Percentiles rank a stretch among this genome's conserved stretches.
Conservation (phyloP, 2,888 invertebrate genomes). For the Lathronympha strigana region DNA sequence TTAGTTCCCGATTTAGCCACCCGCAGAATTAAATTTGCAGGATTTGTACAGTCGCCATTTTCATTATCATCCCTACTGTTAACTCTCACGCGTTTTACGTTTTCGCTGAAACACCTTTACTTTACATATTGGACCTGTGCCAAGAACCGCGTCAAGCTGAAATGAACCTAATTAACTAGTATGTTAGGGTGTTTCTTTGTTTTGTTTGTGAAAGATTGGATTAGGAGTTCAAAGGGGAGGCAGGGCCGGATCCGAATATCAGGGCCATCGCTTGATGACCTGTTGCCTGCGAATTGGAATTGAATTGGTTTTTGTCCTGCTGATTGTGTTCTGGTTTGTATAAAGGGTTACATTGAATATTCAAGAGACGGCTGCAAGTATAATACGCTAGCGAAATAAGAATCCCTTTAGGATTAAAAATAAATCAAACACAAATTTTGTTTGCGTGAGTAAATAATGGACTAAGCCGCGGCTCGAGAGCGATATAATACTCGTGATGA, state of each 20-base stretch:
- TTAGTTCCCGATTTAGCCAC: constrained; percentile 34
- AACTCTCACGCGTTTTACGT: constrained; percentile 30
- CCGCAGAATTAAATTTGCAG: constrained; percentile 20
- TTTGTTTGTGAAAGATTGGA: constrained; percentile 21
- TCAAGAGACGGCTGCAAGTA: not conserved
- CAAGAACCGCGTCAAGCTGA: not conserved
- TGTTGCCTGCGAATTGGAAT: constrained; percentile 35
- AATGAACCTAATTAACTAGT: constrained; percentile 22
- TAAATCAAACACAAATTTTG: not conserved
- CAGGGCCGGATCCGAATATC: constrained; percentile 20
- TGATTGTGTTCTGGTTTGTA: constrained; percentile 5
- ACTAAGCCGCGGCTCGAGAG: too few relatives aligned
- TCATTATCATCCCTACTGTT: constrained; percentile 26
- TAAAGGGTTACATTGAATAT: constrained; percentile 16
- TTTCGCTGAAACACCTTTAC: constrained; percentile 38
- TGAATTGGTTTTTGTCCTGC: constrained; percentile 28
- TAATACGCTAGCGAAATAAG: not conserved
- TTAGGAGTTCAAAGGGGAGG: constrained; percentile 28
- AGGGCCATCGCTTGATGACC: constrained; percentile 40
- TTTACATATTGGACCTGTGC: constrained; percentile 30
- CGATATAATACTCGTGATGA: too few relatives aligned
- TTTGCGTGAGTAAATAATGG: too few relatives aligned
- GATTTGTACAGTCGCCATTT: constrained; percentile 37
- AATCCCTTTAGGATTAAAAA: not conserved
- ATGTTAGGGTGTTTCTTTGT: constrained; percentile 15